phyloP scores from a whole-genome alignment of 2,888 invertebrate species.

The Sylvicola cinctus region DNA sequence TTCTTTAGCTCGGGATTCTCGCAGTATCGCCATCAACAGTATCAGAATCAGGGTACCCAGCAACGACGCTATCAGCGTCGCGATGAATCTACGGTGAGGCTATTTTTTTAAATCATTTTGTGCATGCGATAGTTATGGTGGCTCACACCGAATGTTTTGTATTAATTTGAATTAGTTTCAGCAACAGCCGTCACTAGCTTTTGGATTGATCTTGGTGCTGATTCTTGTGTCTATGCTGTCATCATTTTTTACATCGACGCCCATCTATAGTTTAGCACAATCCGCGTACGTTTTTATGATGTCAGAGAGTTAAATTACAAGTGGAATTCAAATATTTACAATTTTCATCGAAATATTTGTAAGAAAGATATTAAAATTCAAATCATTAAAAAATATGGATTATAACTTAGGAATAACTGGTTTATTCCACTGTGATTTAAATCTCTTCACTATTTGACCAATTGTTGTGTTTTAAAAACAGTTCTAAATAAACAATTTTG shows the following conservation, averaged over 20 bases:
- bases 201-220: slow-evolving; percentile 81
- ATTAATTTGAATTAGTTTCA: too few relatives aligned
- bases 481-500: slow-evolving; percentile 2
- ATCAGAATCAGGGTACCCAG: too few relatives aligned
- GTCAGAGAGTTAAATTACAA: too few relatives aligned
- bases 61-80: too few relatives aligned
- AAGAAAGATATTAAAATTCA: too few relatives aligned
- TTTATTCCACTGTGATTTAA: neutral
- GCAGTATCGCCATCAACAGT: too few relatives aligned
- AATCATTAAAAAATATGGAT: slow-evolving; percentile 51
- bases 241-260: slow-evolving; percentile 89
- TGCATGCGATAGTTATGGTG: slow-evolving; percentile 20
- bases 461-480: neutral
- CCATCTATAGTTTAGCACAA: slow-evolving; percentile 68
- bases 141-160: too few relatives aligned
- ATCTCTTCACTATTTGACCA: neutral
- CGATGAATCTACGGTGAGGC: too few relatives aligned
- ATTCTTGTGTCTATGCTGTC: slow-evolving; percentile 89
- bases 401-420: neutral
- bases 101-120: too few relatives aligned
- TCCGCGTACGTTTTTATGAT: slow-evolving; percentile 40
- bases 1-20: slow-evolving; percentile 94
- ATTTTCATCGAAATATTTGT: too few relatives aligned
- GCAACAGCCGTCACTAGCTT: slow-evolving; percentile 48
- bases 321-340: too few relatives aligned